Base-by-base conservation (phyloP, 1,140 invertebrate genomes). In the Theocolax elegans region DNA sequence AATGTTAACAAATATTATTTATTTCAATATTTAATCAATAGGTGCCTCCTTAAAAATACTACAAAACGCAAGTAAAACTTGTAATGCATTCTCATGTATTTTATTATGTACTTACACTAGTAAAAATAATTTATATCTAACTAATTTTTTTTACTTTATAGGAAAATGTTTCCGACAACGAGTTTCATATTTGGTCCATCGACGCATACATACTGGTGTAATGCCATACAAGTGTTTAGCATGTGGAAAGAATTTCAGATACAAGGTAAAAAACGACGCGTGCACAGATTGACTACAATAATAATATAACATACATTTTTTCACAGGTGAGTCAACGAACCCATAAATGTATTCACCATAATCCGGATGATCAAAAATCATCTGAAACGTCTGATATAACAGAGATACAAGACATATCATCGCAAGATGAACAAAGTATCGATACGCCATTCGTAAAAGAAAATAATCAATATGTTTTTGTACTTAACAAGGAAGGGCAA, bases 81-180 rank as follows among this genome's bases (percentile, higher is more conserved):
- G n/a, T n/a, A n/a, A n/a, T n/a, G n/a, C n/a, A n/a, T n/a, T n/a
- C n/a, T n/a, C n/a, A n/a, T n/a, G n/a, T n/a, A n/a, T n/a, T n/a
- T n/a, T n/a, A n/a, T n/a, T n/a, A n/a, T n/a, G n/a, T n/a, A n/a
- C n/a, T n/a, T n/a, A n/a, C n/a, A n/a, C n/a, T n/a, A n/a, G n/a
- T n/a, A n/a, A n/a, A n/a, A n/a, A n/a, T n/a, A n/a, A n/a, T n/a
- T n/a, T n/a, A n/a, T n/a, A n/a, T n/a, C n/a, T n/a, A n/a, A n/a
- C n/a, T n/a, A n/a, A n/a, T n/a, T n/a, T n/a, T n/a, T n/a, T n/a
- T n/a, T 48, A 48, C 15, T 23, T 48, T 23, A 23, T 78, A 95
- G 93, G 93, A 27, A 95, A 95, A 88, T 91, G 92, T 79, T 95
- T 95, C 80, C 88, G 94, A 19, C 94, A 95, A 82, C 84, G 94